Base-by-base conservation (phyloP, 2,888 invertebrate genomes). In the Dexiosoma caninum region DNA sequence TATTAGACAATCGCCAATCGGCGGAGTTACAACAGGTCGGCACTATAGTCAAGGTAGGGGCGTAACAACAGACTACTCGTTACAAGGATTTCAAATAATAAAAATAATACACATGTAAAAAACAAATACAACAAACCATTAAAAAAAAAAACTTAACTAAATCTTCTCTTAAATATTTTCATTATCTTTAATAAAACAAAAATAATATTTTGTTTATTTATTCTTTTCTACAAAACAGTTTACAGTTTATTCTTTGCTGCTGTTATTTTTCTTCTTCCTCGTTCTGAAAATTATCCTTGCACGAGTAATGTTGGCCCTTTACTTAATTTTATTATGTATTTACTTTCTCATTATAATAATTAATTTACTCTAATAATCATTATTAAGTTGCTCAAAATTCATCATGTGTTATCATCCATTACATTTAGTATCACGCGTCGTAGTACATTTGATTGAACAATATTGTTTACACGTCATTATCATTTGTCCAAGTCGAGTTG, bases 11-110 rank as follows among this genome's bases (percentile, higher is more conserved):
- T 85, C 88, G 90, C 74, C 90, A 90, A 83, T 90, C 90, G 86
- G 89, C 91, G 86, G 92, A 92, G 83, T 93, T 93, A 88, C 92
- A 94, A 88, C 94, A 95, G 91, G 95, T 96, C 91, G 95, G 95
- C 89, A 96, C 96, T 87, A 94, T 96, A 91, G 96, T 96, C 92
- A 96, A 95, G 94, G 96, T 96, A 93, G 92, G 92, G 90, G 90
- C 86, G 85, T 81, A 84, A 84, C 62, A 77, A 71, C 69, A 67
- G 49, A 84, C 83, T 87, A 87, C 89, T 90, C 90, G 89, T 88
- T 84, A 83, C 87, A 89, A 88, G 90, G 88, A 89, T 87, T 85
- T 59, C 21, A 53, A 67, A 60, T 2, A 67, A 72, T 27, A 64
- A 21, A 64, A 23, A 64, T 14, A n/a, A n/a, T 60, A 30, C 30